Percentiles rank a stretch among this genome's conserved stretches.
Conservation (phyloP, 2,797 vertebrate species). For the Halcyon leucocephala region DNA sequence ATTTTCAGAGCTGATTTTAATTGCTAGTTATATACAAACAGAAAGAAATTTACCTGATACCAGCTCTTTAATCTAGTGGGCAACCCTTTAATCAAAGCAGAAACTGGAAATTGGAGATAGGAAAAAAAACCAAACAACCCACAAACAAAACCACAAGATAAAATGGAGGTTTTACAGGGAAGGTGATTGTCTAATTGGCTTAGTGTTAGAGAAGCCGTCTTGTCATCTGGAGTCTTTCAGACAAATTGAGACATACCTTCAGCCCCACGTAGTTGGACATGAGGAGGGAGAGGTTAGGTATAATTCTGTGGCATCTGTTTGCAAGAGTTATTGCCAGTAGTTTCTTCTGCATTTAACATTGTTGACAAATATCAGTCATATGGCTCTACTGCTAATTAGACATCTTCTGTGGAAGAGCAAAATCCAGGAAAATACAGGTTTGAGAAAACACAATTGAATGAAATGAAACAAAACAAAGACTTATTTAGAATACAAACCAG, state of each 20-base stretch:
- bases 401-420: background rate
- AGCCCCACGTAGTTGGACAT: background rate
- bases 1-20: background rate
- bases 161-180: background rate
- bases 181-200: background rate
- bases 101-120: background rate
- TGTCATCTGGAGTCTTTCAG: background rate
- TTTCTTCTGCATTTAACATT: background rate
- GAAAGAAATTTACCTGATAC: background rate
- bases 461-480: background rate
- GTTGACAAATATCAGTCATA: background rate
- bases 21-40: background rate
- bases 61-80: background rate
- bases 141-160: background rate
- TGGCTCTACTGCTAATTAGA: background rate
- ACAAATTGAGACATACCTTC: background rate
- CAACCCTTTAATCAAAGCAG: background rate
- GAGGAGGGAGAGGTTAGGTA: background rate
- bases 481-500: background rate
- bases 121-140: background rate
- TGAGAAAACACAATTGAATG: background rate
- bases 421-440: background rate
- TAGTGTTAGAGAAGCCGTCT: background rate
- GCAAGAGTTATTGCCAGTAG: background rate
- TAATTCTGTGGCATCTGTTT: background rate